These are phyloP conservation scores for Tanypteryx hageni DNA, from an alignment of 2,888 invertebrate genomes.

Conservation along the genomic window DNA sequence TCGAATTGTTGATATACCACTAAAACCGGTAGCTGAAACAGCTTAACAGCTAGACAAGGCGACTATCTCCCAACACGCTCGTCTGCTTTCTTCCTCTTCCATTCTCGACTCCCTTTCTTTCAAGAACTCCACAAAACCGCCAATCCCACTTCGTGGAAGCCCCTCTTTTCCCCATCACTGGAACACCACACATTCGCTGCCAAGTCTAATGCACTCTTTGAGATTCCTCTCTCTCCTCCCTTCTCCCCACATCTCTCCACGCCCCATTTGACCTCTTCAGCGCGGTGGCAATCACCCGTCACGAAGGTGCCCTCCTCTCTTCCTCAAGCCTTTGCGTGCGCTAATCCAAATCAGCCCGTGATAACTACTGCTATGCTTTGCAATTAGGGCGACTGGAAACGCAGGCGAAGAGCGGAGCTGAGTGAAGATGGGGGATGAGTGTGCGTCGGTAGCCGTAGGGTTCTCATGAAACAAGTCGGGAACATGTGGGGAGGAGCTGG, in stretches of 20 bases:
- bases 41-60: background rate
- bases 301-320: background rate
- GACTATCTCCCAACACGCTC: conserved; percentile 18
- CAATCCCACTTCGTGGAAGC: background rate
- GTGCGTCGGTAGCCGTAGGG: conserved; percentile 16
- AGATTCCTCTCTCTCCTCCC: background rate
- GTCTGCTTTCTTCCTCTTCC: background rate
- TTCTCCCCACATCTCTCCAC: background rate
- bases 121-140: background rate
- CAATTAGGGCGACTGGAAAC: conserved; percentile 37
- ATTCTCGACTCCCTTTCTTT: background rate
- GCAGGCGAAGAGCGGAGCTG: background rate
- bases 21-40: background rate
- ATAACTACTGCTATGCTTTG: conserved; percentile 19
- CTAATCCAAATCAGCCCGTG: conserved; percentile 34
- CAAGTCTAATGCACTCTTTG: conserved; percentile 35
- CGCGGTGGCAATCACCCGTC: conserved; percentile 50
- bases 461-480: background rate
- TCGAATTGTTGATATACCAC: background rate
- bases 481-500: background rate
- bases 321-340: conserved; percentile 35
- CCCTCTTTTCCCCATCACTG: conserved; percentile 17
- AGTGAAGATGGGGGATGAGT: background rate
- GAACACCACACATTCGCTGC: conserved; percentile 1
- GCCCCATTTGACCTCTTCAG: background rate